Base-by-base conservation (phyloP, 1,140 invertebrate genomes). In the Procambarus clarkii region DNA sequence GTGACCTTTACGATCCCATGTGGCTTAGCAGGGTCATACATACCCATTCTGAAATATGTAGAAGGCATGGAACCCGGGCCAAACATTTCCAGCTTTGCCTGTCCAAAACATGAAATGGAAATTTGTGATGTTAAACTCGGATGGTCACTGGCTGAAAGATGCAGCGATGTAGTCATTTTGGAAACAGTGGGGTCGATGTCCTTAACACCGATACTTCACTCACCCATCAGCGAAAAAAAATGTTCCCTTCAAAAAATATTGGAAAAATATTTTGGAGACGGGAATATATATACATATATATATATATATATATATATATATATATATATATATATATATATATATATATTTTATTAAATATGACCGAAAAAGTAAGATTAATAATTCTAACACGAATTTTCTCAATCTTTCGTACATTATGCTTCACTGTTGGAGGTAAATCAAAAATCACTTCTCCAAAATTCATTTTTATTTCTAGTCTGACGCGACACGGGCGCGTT, bases 41-140 rank as follows among this genome's bases (percentile, higher is more conserved):
- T 8, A 15, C 46, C 9, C 69, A 71, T 15, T 15, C 71, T 86
- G 84, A 76, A 86, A 86, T 86, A 86, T 86, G 84, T 86, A 85
- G 4, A 18, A 74, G 69, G 64, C 34, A 48, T 21, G 8, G 83
- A 60, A 86, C 69, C 48, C 18, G 46, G 45, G 24, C 24, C 18
- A 54, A 74, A 76, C 84, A 76, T 76, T 48, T 76, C 84, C 45
- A 86, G 50, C 7, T 86, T 50, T 24, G 60, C 84, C 50, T 54
- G 84, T 86, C 84, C 45, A 44, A 50, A 54, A 86, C 71, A 86
- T 86, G 84, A 86, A 86, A 86, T 48, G 46, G 69, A 86, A 50
- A 86, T 76, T 76, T 24, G 84, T 18, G 69, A 86, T 74, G 84
- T 44, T 86, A 86, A 86, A 74, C 69, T 24, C 64, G 84, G 74